phyloP scores from a whole-genome alignment of 1,140 invertebrate genomes.

The Leptinotarsa undecemlineata region DNA sequence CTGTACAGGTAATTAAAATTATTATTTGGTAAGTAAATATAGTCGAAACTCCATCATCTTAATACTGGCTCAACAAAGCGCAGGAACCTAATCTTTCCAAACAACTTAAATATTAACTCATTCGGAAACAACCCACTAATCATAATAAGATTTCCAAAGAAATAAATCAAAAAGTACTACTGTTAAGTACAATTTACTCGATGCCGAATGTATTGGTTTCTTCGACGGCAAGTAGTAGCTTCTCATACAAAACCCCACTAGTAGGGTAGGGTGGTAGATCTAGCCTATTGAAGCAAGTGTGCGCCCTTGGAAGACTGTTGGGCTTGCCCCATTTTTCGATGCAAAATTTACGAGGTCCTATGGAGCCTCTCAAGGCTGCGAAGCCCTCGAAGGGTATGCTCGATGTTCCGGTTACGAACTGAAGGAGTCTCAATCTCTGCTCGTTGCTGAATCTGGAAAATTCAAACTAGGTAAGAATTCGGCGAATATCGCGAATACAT shows the following conservation, averaged over 20 bases:
- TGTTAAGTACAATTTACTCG: slow-evolving; percentile 65
- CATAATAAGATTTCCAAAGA: slow-evolving; percentile 15
- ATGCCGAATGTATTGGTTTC: slow-evolving; percentile 98
- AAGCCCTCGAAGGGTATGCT: slow-evolving; percentile 98
- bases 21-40: slow-evolving; percentile 40
- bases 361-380: slow-evolving; percentile 89
- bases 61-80: slow-evolving; percentile 33
- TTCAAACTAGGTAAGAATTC: no score
- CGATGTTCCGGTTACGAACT: slow-evolving; percentile 97
- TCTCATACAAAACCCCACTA: slow-evolving; percentile 90
- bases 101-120: slow-evolving; percentile 34
- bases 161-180: slow-evolving; percentile 9
- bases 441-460: slow-evolving; percentile 85
- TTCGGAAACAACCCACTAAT: slow-evolving; percentile 11
- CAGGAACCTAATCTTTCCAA: slow-evolving; percentile 17
- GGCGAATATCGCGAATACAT: no score
- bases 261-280: slow-evolving; percentile 95
- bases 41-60: neutral
- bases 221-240: slow-evolving; percentile 91
- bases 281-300: slow-evolving; percentile 97
- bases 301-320: slow-evolving; percentile 90
- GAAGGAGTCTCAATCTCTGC: slow-evolving; percentile 85
- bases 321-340: slow-evolving; percentile 98
- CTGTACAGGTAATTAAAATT: slow-evolving; percentile 30
- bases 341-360: slow-evolving; percentile 94